Evolutionary conservation across 2,797 vertebrate species (phyloP).

Genomic region (Prionace glauca): DNA sequence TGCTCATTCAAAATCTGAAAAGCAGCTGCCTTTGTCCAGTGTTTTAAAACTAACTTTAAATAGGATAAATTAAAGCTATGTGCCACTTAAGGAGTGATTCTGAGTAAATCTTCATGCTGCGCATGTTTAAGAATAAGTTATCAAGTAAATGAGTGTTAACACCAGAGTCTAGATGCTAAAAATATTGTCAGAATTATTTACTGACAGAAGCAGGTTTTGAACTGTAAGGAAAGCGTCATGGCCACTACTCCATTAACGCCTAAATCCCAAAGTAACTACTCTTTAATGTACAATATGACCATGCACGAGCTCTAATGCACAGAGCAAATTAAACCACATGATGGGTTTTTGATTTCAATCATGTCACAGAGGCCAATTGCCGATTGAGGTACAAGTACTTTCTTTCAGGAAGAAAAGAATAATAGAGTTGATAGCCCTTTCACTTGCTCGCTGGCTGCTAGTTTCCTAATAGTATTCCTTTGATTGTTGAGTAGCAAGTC

Average conservation of each 20-base stretch:
- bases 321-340: constrained; percentile 28
- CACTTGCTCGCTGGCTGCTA: not conserved
- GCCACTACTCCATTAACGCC: not conserved
- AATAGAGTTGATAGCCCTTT: constrained; percentile 26
- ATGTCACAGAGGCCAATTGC: not conserved
- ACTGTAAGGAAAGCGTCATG: not conserved
- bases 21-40: not conserved
- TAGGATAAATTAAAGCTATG: not conserved
- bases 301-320: not conserved
- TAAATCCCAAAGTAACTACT: not conserved
- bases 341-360: constrained; percentile 20
- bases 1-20: not conserved
- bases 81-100: not conserved
- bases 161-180: not conserved
- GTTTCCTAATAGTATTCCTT: not conserved
- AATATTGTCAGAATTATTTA: not conserved
- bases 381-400: not conserved
- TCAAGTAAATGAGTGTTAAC: not conserved
- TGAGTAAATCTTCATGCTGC: not conserved
- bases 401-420: not conserved
- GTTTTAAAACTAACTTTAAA: not conserved
- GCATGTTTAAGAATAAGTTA: not conserved
- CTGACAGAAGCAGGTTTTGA: not conserved
- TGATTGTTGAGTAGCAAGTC: constrained; percentile 10
- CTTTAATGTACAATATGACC: constrained; percentile 2